A percentile compares a stretch with the other conserved stretches of the same genome.
Conservation (phyloP, 2,888 invertebrate species). For the Orthonychiurus folsomi region DNA sequence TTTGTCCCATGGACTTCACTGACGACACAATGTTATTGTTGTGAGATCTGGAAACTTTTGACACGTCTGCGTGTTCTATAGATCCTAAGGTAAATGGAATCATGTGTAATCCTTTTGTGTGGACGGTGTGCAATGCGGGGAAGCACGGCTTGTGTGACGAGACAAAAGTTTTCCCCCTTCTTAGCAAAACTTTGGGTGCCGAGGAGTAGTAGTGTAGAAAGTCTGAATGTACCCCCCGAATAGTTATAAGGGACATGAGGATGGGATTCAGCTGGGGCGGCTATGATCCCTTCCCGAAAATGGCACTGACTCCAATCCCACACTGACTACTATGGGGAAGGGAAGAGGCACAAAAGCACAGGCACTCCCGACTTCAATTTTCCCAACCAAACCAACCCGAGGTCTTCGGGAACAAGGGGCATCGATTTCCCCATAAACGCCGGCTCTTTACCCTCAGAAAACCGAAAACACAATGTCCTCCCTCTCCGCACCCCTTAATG, state of each 20-base stretch:
- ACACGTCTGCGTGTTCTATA: no score
- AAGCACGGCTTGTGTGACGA: not conserved
- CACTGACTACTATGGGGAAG: not conserved
- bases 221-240: no score
- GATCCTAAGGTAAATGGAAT: not conserved
- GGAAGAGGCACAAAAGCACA: no score
- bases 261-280: no score
- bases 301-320: no score
- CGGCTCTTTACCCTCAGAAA: not conserved
- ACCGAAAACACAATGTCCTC: not conserved
- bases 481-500: not conserved
- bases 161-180: not conserved
- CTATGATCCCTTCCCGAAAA: no score
- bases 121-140: not conserved
- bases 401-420: not conserved
- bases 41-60: no score
- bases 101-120: not conserved
- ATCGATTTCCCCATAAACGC: slow-evolving; percentile 1
- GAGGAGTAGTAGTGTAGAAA: no score
- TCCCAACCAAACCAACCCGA: not conserved
- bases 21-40: no score
- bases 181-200: not conserved
- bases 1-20: no score
- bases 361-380: not conserved
- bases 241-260: no score